Evolutionary conservation across 2,888 invertebrate genomes (phyloP), one percentile per base, ranked within the genome.

Genomic region (Clistopyga incitator): DNA sequence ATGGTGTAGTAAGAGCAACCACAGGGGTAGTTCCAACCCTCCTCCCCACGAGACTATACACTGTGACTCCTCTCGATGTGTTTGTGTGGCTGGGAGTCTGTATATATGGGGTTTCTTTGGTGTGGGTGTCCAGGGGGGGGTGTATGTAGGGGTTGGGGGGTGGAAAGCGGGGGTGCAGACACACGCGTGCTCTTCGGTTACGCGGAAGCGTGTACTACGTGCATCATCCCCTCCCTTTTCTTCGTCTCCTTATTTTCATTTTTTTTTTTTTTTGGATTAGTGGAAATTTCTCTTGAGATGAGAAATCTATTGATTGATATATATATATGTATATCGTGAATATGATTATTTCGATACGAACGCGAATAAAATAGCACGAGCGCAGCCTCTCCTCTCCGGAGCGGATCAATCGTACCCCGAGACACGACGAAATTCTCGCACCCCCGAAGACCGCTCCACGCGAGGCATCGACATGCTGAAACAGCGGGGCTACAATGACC

Each of bases 401-500:
- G 75, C 70, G 82, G 85, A 85, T 87, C 87, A 87, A 85, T 87
- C 78, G 82, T 78, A 85, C 82, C 80, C 64, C 78, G 84, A 84
- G 72, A 82, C 70, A 71, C 82, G 71, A 78, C 65, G 77, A 79
- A 78, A 84, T 78, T 84, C 88, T 84, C 88, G 90, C 91, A 90
- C 89, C 91, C 91, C 89, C 90, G 90, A 90, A 90, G 91, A 90
- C 89, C 89, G 91, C 91, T 87, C 87, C 87, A 88, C 89, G 88
- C 90, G 89, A 88, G 85, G 89, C 92, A 90, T 90, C 91, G 92
- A 91, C 92, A 91, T 92, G 90, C 90, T 89, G 90, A 89, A 88
- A 87, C 86, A 89, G 90, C 90, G 90, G 90, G 90, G 90, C 91
- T 89, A 90, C 90, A 91, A 91, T 92, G 91, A 90, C 92, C 92